Evolutionary conservation across 2,888 invertebrate species (phyloP).

Genomic region (Dicyrtoma fusca): DNA sequence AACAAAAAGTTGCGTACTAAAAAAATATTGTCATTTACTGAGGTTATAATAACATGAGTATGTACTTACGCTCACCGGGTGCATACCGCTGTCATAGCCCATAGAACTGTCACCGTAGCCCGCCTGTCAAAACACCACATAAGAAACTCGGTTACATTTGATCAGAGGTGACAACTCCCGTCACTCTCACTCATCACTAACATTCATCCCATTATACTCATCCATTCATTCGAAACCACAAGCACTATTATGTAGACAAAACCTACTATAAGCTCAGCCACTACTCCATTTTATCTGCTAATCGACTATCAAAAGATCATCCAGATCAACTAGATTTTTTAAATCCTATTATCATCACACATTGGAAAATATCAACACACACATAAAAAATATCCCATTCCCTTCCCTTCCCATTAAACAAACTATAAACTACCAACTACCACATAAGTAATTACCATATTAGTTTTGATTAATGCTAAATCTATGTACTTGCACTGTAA

Average conservation of each 20-base stretch:
- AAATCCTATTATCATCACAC: too few relatives aligned
- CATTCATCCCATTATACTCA: constrained; percentile 32
- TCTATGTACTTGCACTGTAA: too few relatives aligned
- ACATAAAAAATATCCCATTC: too few relatives aligned
- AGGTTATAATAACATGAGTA: constrained; percentile 24
- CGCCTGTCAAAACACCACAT: constrained; percentile 66
- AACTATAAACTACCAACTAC: too few relatives aligned
- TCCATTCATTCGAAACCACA: constrained; percentile 27
- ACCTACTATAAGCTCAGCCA: too few relatives aligned
- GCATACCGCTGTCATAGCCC: constrained; percentile 86
- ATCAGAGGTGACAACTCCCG: constrained; percentile 41
- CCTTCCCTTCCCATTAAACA: too few relatives aligned
- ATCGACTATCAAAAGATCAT: too few relatives aligned
- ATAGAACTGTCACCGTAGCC: constrained; percentile 79
- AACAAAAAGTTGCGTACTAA: constrained; percentile 19
- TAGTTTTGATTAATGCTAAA: too few relatives aligned
- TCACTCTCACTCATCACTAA: constrained; percentile 41
- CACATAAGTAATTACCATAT: too few relatives aligned
- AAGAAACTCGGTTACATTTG: constrained; percentile 29
- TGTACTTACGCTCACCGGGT: constrained; percentile 69
- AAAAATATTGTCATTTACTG: constrained; percentile 2
- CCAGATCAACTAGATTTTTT: too few relatives aligned
- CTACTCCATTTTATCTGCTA: too few relatives aligned
- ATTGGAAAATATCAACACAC: too few relatives aligned
- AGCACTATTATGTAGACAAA: background rate